Base-by-base conservation (phyloP, 2,888 invertebrate genomes). In the Agrenia bidenticulata region DNA sequence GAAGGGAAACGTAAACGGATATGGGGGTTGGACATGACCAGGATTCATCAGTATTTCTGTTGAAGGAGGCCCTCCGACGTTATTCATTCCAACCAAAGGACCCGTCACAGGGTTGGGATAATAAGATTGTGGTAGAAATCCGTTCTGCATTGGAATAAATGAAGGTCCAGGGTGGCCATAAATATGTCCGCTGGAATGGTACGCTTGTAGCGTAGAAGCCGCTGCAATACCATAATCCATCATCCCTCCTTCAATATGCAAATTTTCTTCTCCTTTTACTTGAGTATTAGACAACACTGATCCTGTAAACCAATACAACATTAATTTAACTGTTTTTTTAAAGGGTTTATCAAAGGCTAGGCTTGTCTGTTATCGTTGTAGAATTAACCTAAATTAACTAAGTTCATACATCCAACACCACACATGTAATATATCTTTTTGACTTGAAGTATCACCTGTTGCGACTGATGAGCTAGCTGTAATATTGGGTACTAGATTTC, bases 41-140 rank as follows among this genome's bases (percentile, higher is more conserved):
- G 70, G 70, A 60, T 70, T 70, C 66, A 67, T 67, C 66, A 70
- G 62, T 60, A 70, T 70, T 64, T 70, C 70, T 24, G 70, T 70
- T 39, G 70, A 67, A 2, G 58, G 62, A 7, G 61, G 63, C 7
- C 65, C 69, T 45, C 63, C 66, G 15, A 27, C 58, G n/a, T 64
- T 64, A 21, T 32, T 32, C 32, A 32, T 32, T 32, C 32, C 32
- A 32, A 32, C 32, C 11, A 59, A 54, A 24, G 45, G 57, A 15
- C 45, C 63, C 50, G 54, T 57, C n/a, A 58, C 45, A 37, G 63
- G 66, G 59, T 51, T 64, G 26, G 50, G 63, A 53, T 70, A 70
- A 57, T 60, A 64, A 2, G 66, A 62, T 21, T 65, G 63, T 27
- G 70, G 41, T 62, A 70, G 54, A 50, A 61, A 70, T 24, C 70